Evolutionary conservation across 1,140 invertebrate genomes (phyloP), one percentile per base, ranked within the genome.

Genomic region (Phymastichus coffea): DNA sequence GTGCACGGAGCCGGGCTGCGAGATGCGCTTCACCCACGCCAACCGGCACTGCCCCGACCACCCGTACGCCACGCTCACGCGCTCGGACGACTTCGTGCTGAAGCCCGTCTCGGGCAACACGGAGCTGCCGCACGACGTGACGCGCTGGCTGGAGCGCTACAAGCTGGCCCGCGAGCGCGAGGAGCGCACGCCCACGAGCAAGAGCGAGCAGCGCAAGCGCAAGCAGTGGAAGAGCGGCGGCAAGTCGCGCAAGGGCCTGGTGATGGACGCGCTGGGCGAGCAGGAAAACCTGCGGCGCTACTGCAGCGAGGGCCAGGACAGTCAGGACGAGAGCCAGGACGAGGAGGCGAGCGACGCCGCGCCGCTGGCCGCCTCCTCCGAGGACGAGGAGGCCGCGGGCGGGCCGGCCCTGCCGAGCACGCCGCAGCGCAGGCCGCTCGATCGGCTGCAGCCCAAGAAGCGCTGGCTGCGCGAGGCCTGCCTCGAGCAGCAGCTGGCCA

Each of bases 21-120:
- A 78, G 26, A 88, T 84, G 74, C 76, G 88, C 56, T 93, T 92
- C 69, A 91, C 90, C n/a, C 90, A 93, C 77, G 88, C 90, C 0
- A 92, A 93, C 70, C 73, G 90, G 23, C 88, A 90, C 64, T 93
- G 90, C 66, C 81, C 86, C 2, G 81, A 85, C 63, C 85, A 88
- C 80, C 85, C 86, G 0, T 81, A 83, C 53, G 80, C 81, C 14
- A 78, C 81, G 38, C 68, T 88, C 10, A 82, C 82, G 59, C 71
- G 87, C 55, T 80, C 82, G 43, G 81, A 85, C 33, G 77, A 83
- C 56, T 80, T 81, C 51, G 78, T 84, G 9, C 66, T 84, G 8
- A 81, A 82, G 46, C 77, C 81, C 2, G 76, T 82, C 25, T 74
- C 79, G 2, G 75, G 76, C 1, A 82, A 82, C 47, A 81, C 80